phyloP scores from a whole-genome alignment of 2,888 invertebrate species.

The Drosophila pseudotakahashii region DNA sequence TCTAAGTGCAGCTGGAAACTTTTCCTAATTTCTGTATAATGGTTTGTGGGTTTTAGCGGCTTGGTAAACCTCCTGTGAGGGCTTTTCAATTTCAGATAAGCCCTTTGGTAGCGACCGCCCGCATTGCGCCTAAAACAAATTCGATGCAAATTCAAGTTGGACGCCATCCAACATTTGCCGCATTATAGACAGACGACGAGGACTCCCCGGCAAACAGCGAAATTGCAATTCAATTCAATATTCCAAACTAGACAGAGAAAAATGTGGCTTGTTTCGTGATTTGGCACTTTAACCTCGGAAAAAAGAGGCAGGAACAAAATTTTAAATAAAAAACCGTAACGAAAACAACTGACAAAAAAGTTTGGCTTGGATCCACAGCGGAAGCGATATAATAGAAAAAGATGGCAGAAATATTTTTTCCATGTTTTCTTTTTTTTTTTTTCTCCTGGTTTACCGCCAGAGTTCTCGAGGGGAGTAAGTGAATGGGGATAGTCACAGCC shows the following conservation, averaged over 20 bases:
- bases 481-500: conserved; percentile 30
- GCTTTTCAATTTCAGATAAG: conserved; percentile 70
- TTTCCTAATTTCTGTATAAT: conserved; percentile 5
- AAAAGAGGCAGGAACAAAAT: conserved; percentile 26
- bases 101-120: conserved; percentile 56
- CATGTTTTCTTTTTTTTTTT: conserved; percentile 19
- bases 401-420: conserved; percentile 64
- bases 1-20: not conserved
- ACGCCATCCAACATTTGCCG: conserved; percentile 69
- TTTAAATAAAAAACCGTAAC: conserved; percentile 22
- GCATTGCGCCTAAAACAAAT: conserved; percentile 70
- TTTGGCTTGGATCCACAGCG: conserved; percentile 67
- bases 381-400: conserved; percentile 78
- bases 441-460: conserved; percentile 28
- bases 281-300: conserved; percentile 69
- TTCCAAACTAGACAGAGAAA: conserved; percentile 54
- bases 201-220: conserved; percentile 57
- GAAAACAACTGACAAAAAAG: conserved; percentile 38
- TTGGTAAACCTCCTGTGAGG: conserved; percentile 8
- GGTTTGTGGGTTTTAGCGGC: not conserved
- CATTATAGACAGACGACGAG: conserved; percentile 59
- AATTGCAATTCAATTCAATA: conserved; percentile 45
- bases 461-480: conserved; percentile 14
- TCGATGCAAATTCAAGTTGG: conserved; percentile 71
- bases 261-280: conserved; percentile 63